phyloP scores from a whole-genome alignment of 2,888 invertebrate species.

The Mimumesa dahlbomi region DNA sequence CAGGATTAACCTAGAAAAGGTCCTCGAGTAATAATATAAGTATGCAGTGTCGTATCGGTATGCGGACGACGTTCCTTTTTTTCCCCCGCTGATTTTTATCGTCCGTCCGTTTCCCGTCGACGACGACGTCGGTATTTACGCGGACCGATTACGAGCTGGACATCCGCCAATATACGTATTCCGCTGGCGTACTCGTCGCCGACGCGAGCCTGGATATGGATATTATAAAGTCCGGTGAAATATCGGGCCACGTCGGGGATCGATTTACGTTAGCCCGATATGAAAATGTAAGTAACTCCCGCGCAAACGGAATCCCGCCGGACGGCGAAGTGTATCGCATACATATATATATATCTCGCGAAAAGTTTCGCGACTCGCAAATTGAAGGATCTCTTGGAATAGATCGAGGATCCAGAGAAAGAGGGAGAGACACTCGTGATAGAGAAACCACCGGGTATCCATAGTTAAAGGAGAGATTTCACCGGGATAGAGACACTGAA shows the following conservation, averaged over 20 bases:
- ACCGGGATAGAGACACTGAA: neutral
- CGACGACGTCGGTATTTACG: slow-evolving; percentile 34
- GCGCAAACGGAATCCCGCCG: too few relatives aligned
- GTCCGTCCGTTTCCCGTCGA: slow-evolving; percentile 21
- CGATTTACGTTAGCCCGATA: slow-evolving; percentile 11
- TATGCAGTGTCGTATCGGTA: neutral
- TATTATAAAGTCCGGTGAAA: neutral
- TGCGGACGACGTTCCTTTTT: neutral
- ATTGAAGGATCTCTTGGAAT: too few relatives aligned
- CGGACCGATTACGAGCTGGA: slow-evolving; percentile 44
- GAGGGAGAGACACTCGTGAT: too few relatives aligned
- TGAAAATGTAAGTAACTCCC: slow-evolving; percentile 11
- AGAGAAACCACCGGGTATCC: too few relatives aligned
- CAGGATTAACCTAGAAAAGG: neutral
- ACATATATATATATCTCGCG: too few relatives aligned
- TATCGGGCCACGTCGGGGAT: neutral
- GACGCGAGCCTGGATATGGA: too few relatives aligned
- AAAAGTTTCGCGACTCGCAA: too few relatives aligned
- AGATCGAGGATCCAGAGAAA: too few relatives aligned
- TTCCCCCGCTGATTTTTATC: slow-evolving; percentile 24
- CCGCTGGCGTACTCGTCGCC: neutral
- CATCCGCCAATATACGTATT: slow-evolving; percentile 27
- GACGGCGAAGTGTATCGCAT: too few relatives aligned
- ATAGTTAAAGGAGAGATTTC: too few relatives aligned
- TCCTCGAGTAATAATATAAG: too few relatives aligned